Evolutionary conservation across 2,888 invertebrate species (phyloP).

Genomic region (Baronia brevicornis): DNA sequence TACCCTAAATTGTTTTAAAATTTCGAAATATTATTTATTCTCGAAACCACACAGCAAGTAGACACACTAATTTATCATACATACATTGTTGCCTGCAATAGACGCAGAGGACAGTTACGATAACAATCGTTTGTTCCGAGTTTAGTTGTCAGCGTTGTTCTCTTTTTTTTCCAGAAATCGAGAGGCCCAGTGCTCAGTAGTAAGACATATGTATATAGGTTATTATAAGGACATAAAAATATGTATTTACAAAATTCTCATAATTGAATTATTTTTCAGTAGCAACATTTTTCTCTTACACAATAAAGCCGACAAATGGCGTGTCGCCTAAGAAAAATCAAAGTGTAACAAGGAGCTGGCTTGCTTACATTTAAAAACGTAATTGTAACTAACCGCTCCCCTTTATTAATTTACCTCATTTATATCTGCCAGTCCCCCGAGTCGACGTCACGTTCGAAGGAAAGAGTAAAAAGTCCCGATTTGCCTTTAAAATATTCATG

Average conservation of each 20-base stretch:
- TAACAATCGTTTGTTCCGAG: too few species aligned
- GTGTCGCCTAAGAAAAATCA: constrained; percentile 71
- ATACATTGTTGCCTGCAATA: too few species aligned
- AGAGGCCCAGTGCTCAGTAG: too few species aligned
- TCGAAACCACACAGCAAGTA: too few species aligned
- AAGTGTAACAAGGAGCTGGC: constrained; percentile 58
- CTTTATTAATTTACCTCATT: constrained; percentile 73
- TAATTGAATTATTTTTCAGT: constrained; percentile 20
- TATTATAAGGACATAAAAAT: not conserved
- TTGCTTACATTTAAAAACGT: constrained; percentile 74
- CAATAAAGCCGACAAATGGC: constrained; percentile 53
- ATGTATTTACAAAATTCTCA: not conserved
- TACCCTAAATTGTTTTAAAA: too few species aligned
- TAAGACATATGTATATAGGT: too few species aligned
- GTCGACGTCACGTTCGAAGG: constrained; percentile 41
- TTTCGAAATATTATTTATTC: too few species aligned
- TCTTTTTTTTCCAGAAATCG: too few species aligned
- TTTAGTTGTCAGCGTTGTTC: too few species aligned
- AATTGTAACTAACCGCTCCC: constrained; percentile 74
- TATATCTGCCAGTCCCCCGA: constrained; percentile 48
- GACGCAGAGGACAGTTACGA: too few species aligned
- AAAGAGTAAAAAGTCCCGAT: constrained; percentile 40
- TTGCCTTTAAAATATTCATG: constrained; percentile 62
- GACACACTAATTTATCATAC: too few species aligned
- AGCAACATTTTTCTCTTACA: constrained; percentile 24